Percentiles rank a stretch among this genome's conserved stretches.
These are phyloP conservation scores for Alloscopus bannaensis DNA, from an alignment of 2,888 invertebrate genomes.

Conservation along the genomic window DNA sequence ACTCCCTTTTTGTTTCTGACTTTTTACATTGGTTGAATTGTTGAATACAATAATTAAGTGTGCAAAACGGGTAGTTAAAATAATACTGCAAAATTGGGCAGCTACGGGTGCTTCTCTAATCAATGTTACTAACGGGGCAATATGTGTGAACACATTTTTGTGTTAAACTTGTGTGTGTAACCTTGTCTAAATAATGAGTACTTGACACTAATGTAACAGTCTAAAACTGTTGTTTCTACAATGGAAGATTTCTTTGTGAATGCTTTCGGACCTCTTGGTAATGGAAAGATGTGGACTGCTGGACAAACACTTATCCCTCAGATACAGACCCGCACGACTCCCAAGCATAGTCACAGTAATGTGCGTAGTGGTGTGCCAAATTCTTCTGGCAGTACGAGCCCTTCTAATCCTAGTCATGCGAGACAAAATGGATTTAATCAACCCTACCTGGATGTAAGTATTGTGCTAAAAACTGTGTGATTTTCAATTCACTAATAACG, in stretches of 20 bases:
- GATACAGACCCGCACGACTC: constrained; percentile 10
- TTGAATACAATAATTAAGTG: not conserved
- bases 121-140: too few relatives aligned
- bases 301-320: constrained; percentile 41
- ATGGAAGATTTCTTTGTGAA: constrained; percentile 59
- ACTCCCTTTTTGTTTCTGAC: too few relatives aligned
- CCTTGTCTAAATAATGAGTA: not conserved
- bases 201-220: not conserved
- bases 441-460: constrained; percentile 37
- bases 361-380: not conserved
- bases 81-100: too few relatives aligned
- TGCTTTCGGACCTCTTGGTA: constrained; percentile 55
- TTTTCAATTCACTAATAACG: not conserved
- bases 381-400: constrained; percentile 14
- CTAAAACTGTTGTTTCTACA: not conserved
- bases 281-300: constrained; percentile 50
- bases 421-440: constrained; percentile 32
- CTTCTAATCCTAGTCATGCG: constrained; percentile 33
- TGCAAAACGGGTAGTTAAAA: too few relatives aligned
- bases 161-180: not conserved
- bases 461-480: not conserved
- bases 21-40: too few relatives aligned
- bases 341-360: not conserved
- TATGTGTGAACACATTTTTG: not conserved
- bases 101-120: too few relatives aligned